phyloP scores from a whole-genome alignment of 2,888 invertebrate species.

The Eustalomyia histrio region DNA sequence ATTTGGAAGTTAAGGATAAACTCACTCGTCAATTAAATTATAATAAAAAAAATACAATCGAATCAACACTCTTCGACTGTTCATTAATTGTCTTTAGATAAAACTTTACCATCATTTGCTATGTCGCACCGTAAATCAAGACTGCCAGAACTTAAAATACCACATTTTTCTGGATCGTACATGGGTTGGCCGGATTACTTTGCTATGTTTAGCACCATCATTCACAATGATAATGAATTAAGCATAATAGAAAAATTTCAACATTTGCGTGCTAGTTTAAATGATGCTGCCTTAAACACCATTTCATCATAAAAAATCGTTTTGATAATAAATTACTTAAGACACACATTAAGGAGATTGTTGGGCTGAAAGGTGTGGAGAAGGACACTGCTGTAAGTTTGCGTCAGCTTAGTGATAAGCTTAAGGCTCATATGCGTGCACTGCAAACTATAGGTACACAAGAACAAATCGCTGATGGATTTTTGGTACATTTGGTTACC shows the following conservation, averaged over 20 bases:
- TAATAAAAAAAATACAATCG: neutral
- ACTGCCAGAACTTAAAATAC: too few relatives aligned
- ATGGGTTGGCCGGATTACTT: too few relatives aligned
- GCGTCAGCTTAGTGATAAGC: too few relatives aligned
- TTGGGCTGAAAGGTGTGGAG: conserved; percentile 48
- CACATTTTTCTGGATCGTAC: too few relatives aligned
- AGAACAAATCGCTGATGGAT: conserved; percentile 44
- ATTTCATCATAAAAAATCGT: conserved; percentile 58
- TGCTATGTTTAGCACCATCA: neutral
- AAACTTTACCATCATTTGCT: neutral
- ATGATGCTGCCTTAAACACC: conserved; percentile 47
- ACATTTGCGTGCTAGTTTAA: conserved; percentile 53
- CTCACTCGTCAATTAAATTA: too few relatives aligned
- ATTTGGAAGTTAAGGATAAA: conserved; percentile 15
- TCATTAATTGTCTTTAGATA: conserved; percentile 24
- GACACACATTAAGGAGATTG: conserved; percentile 60
- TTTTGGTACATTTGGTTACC: conserved; percentile 42
- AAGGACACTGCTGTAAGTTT: conserved; percentile 42
- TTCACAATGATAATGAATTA: conserved; percentile 23
- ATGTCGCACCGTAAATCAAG: too few relatives aligned
- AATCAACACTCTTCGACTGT: conserved; percentile 3
- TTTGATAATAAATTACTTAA: conserved; percentile 61
- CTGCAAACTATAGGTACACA: conserved; percentile 51
- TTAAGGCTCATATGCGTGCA: conserved; percentile 53
- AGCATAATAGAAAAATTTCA: conserved; percentile 61